A percentile compares a stretch with the other conserved stretches of the same genome.
phyloP scores from a whole-genome alignment of 2,888 invertebrate species.

The Anthophora plumipes region DNA sequence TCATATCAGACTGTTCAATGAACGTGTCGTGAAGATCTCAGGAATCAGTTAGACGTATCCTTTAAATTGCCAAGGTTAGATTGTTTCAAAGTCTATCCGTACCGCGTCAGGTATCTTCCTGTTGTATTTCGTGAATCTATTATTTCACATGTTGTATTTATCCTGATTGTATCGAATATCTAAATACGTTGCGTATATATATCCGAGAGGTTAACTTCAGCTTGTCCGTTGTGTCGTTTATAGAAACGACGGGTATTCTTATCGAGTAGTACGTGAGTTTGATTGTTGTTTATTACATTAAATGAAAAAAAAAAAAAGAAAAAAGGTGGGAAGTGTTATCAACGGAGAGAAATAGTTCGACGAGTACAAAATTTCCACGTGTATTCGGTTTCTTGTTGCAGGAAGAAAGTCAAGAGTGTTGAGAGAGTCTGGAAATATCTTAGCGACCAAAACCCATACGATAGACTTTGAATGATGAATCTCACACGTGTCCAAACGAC shows the following conservation, averaged over 20 bases:
- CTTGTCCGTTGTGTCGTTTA: conserved; percentile 4
- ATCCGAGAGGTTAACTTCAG: not conserved
- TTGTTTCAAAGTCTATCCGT: conserved; percentile 64
- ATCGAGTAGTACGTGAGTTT: conserved; percentile 3
- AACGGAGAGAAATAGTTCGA: not conserved
- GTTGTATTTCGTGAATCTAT: conserved; percentile 30
- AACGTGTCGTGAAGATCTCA: conserved; percentile 57
- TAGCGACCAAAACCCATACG: conserved; percentile 30
- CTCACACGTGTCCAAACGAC: conserved; percentile 29
- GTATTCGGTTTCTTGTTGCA: conserved; percentile 21
- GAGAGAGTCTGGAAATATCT: conserved; percentile 6
- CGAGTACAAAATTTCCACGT: conserved; percentile 18
- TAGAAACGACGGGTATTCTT: conserved; percentile 4
- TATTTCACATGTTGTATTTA: conserved; percentile 25
- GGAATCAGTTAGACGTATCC: conserved; percentile 55
- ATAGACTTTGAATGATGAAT: conserved; percentile 56
- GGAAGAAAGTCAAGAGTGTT: not conserved
- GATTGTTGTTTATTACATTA: conserved; percentile 1
- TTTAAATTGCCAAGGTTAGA: conserved; percentile 61
- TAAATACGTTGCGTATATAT: conserved; percentile 1
- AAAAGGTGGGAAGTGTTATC: conserved; percentile 8
- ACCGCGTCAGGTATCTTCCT: conserved; percentile 24
- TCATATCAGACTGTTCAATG: conserved; percentile 76
- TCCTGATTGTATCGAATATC: conserved; percentile 15
- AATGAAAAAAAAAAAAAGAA: too few relatives aligned